Conservation (phyloP, 2,113 vertebrate species). For the Chrysemys picta region DNA sequence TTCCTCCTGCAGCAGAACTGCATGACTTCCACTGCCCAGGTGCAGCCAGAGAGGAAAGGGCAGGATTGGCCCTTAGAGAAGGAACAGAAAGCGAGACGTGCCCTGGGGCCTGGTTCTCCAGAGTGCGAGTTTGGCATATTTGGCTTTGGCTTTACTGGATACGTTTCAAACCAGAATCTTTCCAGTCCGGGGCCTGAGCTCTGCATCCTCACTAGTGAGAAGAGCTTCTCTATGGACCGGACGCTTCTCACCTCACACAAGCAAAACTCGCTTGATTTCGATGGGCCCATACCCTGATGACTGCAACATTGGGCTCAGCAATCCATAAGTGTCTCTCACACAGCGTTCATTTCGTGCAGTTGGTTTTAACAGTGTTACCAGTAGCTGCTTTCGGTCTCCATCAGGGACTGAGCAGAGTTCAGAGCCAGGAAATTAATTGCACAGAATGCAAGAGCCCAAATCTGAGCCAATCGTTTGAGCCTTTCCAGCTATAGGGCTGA, state of each 20-base stretch:
- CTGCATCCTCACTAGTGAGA: not conserved
- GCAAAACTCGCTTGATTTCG: not conserved
- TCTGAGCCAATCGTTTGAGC: not conserved
- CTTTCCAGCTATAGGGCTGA: not conserved
- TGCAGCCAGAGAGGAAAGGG: not conserved
- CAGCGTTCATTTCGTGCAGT: not conserved
- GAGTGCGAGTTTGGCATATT: not conserved
- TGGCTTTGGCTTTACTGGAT: not conserved
- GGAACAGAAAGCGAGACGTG: not conserved
- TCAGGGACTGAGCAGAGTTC: not conserved
- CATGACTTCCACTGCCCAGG: not conserved
- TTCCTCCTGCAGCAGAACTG: too few relatives aligned
- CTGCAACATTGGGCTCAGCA: not conserved
- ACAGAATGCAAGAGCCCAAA: not conserved
- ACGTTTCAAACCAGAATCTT: not conserved
- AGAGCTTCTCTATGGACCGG: not conserved
- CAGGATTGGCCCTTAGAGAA: not conserved
- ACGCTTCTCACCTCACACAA: not conserved
- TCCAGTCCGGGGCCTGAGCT: rapidly evolving
- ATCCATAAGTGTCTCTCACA: not conserved
- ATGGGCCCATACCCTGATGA: not conserved
- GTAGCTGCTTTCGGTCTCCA: not conserved
- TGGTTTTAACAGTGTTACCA: rapidly evolving
- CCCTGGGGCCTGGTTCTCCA: not conserved
- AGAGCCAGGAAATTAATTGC: not conserved